Evolutionary conservation across 2,888 invertebrate genomes (phyloP).

Genomic region (Priocnemis perturbator): DNA sequence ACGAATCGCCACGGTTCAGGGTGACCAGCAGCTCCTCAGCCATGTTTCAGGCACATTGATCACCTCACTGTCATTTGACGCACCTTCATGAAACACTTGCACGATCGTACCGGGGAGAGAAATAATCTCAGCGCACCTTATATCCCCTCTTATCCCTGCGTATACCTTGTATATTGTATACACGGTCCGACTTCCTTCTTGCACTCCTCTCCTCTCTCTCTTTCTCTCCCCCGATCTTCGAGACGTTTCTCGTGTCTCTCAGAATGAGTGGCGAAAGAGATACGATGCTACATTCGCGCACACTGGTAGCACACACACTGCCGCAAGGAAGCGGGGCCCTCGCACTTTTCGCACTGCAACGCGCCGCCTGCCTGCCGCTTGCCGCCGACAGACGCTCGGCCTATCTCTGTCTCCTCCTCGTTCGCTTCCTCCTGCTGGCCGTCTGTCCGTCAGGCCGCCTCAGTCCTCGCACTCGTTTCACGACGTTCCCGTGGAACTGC

Average conservation of each 20-base stretch:
- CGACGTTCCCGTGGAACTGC: not conserved
- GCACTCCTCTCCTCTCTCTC: slow-evolving; percentile 3
- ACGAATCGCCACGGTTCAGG: slow-evolving; percentile 90
- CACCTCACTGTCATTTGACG: slow-evolving; percentile 63
- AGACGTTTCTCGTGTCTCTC: slow-evolving; percentile 4
- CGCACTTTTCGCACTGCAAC: slow-evolving; percentile 53
- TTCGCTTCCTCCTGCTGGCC: slow-evolving; percentile 14
- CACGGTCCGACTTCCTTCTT: not conserved
- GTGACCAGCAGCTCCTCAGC: slow-evolving; percentile 94
- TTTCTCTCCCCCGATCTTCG: slow-evolving; percentile 8
- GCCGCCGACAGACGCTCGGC: slow-evolving; percentile 38
- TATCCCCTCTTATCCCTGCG: not conserved
- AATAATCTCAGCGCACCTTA: not conserved
- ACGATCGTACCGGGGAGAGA: not conserved
- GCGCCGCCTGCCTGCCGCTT: no score
- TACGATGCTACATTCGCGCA: slow-evolving; percentile 38
- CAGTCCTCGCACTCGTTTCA: slow-evolving; percentile 1
- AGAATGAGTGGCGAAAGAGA: no score
- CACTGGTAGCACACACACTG: slow-evolving; percentile 28
- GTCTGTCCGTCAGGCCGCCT: not conserved
- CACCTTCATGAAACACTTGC: slow-evolving; percentile 47
- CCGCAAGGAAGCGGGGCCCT: slow-evolving; percentile 27
- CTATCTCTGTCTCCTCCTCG: slow-evolving; percentile 19
- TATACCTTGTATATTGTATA: not conserved
- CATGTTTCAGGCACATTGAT: slow-evolving; percentile 77